A percentile compares a stretch with the other conserved stretches of the same genome.
These are phyloP conservation scores for Ranitomeya imitator DNA, from an alignment of 2,113 vertebrate species.

Conservation along the genomic window DNA sequence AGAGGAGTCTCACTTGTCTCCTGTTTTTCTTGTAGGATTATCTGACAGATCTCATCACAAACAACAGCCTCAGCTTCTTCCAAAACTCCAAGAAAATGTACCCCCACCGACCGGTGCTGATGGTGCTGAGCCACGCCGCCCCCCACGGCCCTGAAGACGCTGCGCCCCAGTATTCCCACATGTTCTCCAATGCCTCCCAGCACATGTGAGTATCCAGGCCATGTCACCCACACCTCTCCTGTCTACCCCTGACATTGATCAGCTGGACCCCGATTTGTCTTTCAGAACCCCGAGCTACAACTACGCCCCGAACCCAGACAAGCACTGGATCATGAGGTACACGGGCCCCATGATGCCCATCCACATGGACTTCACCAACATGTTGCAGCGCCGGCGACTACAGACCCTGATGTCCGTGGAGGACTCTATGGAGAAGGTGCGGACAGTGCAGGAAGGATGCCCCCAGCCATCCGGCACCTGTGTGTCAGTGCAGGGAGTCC, in stretches of 20 bases:
- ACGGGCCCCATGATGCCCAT: slow-evolving; percentile 96
- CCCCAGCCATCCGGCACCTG: too few species aligned
- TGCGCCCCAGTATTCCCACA: slow-evolving; percentile 89
- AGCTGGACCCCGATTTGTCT: not conserved
- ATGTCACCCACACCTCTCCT: not conserved
- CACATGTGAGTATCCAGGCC: slow-evolving; percentile 85
- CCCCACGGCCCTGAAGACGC: slow-evolving; percentile 96
- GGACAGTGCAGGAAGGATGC: not conserved
- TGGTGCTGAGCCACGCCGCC: slow-evolving; percentile 95
- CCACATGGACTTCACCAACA: slow-evolving; percentile 98
- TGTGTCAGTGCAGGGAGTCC: too few species aligned
- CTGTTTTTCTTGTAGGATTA: slow-evolving; percentile 81
- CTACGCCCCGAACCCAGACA: slow-evolving; percentile 93
- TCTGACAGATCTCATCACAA: slow-evolving; percentile 95
- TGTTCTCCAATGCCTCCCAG: slow-evolving; percentile 93
- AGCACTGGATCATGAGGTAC: slow-evolving; percentile 98
- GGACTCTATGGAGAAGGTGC: slow-evolving; percentile 91
- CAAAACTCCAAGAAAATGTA: slow-evolving; percentile 92
- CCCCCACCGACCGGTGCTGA: slow-evolving; percentile 90
- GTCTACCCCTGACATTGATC: not conserved
- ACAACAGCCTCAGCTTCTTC: slow-evolving; percentile 94
- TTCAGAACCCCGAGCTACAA: slow-evolving; percentile 95
- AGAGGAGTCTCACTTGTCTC: not conserved
- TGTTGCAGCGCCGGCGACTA: slow-evolving; percentile 91
- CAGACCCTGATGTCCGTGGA: slow-evolving; percentile 96